Evolutionary conservation across 1,140 invertebrate genomes (phyloP), one percentile per base, ranked within the genome.

Genomic region (Zophobas atratus): DNA sequence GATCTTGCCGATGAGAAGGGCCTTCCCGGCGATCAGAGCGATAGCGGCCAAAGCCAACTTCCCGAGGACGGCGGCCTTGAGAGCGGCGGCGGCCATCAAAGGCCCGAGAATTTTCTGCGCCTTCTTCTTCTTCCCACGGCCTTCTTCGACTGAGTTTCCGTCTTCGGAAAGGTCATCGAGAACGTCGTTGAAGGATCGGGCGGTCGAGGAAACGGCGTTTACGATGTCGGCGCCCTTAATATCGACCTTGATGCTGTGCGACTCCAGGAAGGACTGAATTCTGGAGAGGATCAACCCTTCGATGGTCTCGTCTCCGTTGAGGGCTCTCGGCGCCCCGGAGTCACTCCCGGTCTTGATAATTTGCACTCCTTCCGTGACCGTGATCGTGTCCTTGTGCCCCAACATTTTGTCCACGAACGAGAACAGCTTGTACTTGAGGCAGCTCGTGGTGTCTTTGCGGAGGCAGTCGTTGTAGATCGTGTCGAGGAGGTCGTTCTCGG

Each of bases 341-440:
- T 89, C 20, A 91, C 88, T 78, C 1, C 90, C 82, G 0, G 92
- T 93, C 84, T 93, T 93, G n/a, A 95, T 92, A 5, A 95, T 92
- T 1, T 94, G 94, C 20, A 95, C 93, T 33, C 94, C 94, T 78
- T 96, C 94, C 72, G 93, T 92, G 8, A 96, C 84, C 0, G 92
- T 91, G 82, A 94, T 94, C 60, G 90, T 90, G 79, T 95, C 94
- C 85, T 93, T 94, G 79, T 93, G 91, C 0, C 90, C 90, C 33
- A 95, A 87, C 88, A 94, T 92, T 85, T 95, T 94, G 86, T 95
- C 94, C 36, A 95, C 92, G 85, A 92, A 94, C 0, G 93, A 92
- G 87, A 95, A 94, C 78, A 96, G 90, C 84, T 95, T 95, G 88
- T 94, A 94, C 85, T 95, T 95, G 77, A 95, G 90, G 84, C 94